phyloP scores from a whole-genome alignment of 2,888 invertebrate genomes.

The Ormyrus rosae region DNA sequence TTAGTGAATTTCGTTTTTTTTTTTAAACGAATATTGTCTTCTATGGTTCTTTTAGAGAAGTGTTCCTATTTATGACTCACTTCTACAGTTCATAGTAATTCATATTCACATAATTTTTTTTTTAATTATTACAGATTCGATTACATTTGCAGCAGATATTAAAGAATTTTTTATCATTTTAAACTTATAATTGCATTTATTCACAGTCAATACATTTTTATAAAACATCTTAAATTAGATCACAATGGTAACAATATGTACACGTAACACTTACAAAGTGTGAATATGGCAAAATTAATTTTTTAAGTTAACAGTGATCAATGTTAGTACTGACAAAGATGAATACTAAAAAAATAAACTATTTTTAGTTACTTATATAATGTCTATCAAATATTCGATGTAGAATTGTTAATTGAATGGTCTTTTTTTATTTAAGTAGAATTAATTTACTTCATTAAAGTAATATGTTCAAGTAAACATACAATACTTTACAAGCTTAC shows the following conservation, averaged over 20 bases:
- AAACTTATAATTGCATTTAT: constrained; percentile 36
- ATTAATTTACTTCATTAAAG: not conserved
- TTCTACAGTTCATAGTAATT: constrained; percentile 20
- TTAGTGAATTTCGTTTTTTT: constrained; percentile 23
- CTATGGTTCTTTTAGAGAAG: constrained; percentile 42
- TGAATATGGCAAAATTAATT: not conserved
- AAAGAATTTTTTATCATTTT: constrained; percentile 21
- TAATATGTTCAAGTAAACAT: not conserved
- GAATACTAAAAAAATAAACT: not conserved
- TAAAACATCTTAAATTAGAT: constrained; percentile 22
- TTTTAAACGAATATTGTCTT: constrained; percentile 42
- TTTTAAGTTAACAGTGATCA: not conserved
- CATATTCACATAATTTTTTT: constrained; percentile 19
- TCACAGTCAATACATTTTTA: constrained; percentile 23
- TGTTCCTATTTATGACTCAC: constrained; percentile 6
- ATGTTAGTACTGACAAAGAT: not conserved
- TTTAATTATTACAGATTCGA: constrained; percentile 16
- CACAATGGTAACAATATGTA: constrained; percentile 34
- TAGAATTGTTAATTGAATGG: constrained; percentile 1
- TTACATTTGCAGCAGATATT: constrained; percentile 42
- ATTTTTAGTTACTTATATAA: not conserved
- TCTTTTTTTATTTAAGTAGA: not conserved
- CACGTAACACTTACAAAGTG: constrained; percentile 21
- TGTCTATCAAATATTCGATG: not conserved
- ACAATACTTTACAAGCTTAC: constrained; percentile 23